Evolutionary conservation across 1,140 invertebrate species (phyloP), one percentile per base, ranked within the genome.

Genomic region (Epicauta chinensis): DNA sequence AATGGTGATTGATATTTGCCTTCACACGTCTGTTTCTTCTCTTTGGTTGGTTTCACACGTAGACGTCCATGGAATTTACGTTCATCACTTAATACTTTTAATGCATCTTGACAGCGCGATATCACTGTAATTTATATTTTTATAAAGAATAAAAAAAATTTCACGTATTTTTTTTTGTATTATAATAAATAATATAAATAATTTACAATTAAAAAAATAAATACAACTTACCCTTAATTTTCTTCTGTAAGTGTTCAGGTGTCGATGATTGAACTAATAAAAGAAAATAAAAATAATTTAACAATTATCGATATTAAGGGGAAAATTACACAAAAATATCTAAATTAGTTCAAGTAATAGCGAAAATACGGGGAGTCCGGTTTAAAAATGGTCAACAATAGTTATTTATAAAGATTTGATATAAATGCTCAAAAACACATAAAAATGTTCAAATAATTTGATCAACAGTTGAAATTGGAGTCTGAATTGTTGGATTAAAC

Each of bases 91-190:
- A 62, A 45, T 16, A 44, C 36, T 37, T 50, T 60, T 39, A 63
- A 47, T 10, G 57, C 59, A 34, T 65, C 61, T 55, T 62, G 63
- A 53, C 57, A 56, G 13, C 52, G 51, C n/a, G 60, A 59, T 55
- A 65, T 60, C 41, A 63, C 63, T 65, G 58, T 37, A 60, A 60
- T 23, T 23, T 3, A 23, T 23, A n/a, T 34, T 11, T 34, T 30
- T 9, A 1, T 11, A 13, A 13, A n/a, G n/a, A n/a, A 46, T 3
- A 34, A n/a, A 36, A 34, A 46, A 12, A 23, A 16, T 13, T n/a
- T n/a, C n/a, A n/a, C 12, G 32, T 30, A 16, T 30, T 13, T 30
- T 11, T 30, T 7, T 46, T n/a, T n/a, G 35, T 4, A 36, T 14
- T 35, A 15, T 13, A 12, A 46, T n/a, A 48, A 38, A 12, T 42